Evolutionary conservation across 2,888 invertebrate genomes (phyloP), one percentile per base, ranked within the genome.

Genomic region (Oxytorus armatus): DNA sequence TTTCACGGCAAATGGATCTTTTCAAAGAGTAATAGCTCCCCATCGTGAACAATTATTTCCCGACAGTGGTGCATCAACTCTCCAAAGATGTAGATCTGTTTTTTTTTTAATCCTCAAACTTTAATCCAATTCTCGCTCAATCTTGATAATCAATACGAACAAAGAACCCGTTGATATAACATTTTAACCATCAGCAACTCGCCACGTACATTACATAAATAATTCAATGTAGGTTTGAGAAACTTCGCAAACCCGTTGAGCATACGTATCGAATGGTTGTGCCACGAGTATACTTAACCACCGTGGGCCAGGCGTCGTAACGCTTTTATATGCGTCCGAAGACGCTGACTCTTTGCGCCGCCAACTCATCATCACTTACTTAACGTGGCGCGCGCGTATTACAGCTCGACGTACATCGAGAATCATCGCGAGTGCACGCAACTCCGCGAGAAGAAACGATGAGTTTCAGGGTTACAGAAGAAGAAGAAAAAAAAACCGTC

Each of bases 341-440:
- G 18, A 4, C 23, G 72, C 77, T 55, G 47, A 57, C 21, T 36
- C 21, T 57, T 66, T 39, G 63, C 39, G 51, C 42, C n/a, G n/a
- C 11, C 47, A 29, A 57, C 49, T 72, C 72, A 78, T 73, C 66
- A 66, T 78, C 72, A 68, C 66, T 59, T 78, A 78, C 77, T 73
- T 73, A 73, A 68, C 65, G 49, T 49, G 33, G 42, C 21, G 53
- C 51, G 25, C 29, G 18, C 47, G 47, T 61, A 39, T 44, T 57
- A 65, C 25, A 18, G 39, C 49, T 49, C 16, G 11, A 36, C 23
- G 49, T 23, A 18, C 39, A 53, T n/a, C n/a, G n/a, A 23, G 16
- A 51, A 33, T 61, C 49, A 78, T 73, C 66, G n/a, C n/a, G 68
- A 29, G 21, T 47, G 44, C 77, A 59, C 59, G 72, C 65, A 39